These are phyloP conservation scores for Spea bombifrons DNA, from an alignment of 2,113 vertebrate species.

Conservation along the genomic window DNA sequence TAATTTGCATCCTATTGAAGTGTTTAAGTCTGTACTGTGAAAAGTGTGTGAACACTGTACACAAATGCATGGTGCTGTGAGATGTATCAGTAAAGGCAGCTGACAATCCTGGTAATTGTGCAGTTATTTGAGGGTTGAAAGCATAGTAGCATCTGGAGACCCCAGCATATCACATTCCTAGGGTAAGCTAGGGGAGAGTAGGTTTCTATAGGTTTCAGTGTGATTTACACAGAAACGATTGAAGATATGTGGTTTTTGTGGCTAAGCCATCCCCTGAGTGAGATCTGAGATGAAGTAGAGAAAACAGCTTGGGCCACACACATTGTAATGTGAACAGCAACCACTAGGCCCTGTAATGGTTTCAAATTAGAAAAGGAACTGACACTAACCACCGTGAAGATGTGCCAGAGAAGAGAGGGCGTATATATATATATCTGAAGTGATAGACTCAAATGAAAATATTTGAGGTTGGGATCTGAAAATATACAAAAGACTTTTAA, in stretches of 20 bases:
- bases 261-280: constrained; percentile 31
- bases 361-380: not conserved
- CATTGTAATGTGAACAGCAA: constrained; percentile 23
- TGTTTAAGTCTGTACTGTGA: no score
- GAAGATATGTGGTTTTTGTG: constrained; percentile 34
- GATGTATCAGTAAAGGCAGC: no score
- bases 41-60: no score
- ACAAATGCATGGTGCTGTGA: no score
- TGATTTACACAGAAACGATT: constrained; percentile 12
- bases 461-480: no score
- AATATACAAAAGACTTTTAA: no score
- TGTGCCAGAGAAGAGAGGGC: constrained; percentile 16
- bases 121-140: not conserved
- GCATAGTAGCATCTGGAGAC: not conserved
- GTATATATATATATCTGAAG: not conserved
- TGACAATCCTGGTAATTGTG: no score
- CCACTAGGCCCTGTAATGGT: constrained; percentile 2
- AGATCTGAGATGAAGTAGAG: constrained; percentile 32
- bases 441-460: not conserved
- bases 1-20: no score
- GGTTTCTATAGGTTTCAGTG: not conserved
- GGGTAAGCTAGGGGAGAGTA: not conserved
- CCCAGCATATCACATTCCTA: not conserved
- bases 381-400: constrained; percentile 1
- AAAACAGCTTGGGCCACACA: constrained; percentile 30